Evolutionary conservation across 1,140 invertebrate genomes (phyloP).

Genomic region (Musca vetustissima): DNA sequence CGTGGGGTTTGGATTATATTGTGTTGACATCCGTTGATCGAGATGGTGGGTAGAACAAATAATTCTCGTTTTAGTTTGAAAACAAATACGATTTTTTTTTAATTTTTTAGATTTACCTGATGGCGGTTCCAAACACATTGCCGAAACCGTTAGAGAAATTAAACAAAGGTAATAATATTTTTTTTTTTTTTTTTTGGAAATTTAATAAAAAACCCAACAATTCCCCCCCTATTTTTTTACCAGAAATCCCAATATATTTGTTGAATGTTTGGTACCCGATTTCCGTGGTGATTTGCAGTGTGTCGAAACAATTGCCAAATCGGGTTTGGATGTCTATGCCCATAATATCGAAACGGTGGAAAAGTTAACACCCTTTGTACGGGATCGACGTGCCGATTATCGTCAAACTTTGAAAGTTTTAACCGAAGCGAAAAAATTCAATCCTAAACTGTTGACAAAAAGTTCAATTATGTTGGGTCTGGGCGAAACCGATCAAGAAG

Average conservation of each 20-base stretch:
- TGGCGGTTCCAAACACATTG: slow-evolving; percentile 89
- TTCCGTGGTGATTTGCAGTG: slow-evolving; percentile 82
- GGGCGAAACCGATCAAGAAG: slow-evolving; percentile 91
- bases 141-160: slow-evolving; percentile 82
- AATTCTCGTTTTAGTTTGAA: too few relatives aligned
- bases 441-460: slow-evolving; percentile 88
- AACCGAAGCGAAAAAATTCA: slow-evolving; percentile 76
- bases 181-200: too few relatives aligned
- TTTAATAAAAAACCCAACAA: slow-evolving; percentile 31
- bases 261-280: slow-evolving; percentile 97
- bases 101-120: slow-evolving; percentile 71
- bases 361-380: slow-evolving; percentile 81
- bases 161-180: slow-evolving; percentile 62
- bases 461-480: slow-evolving; percentile 98
- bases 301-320: slow-evolving; percentile 76
- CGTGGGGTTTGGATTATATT: slow-evolving; percentile 97
- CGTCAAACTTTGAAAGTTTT: slow-evolving; percentile 83
- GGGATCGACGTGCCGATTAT: slow-evolving; percentile 83
- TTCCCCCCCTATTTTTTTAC: slow-evolving; percentile 38
- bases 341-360: slow-evolving; percentile 98
- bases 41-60: slow-evolving; percentile 64
- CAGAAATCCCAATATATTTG: slow-evolving; percentile 82
- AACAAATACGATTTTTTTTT: too few relatives aligned
- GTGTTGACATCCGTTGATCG: slow-evolving; percentile 98
- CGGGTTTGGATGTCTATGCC: slow-evolving; percentile 91